phyloP scores from a whole-genome alignment of 2,797 vertebrate genomes.

The Acipenser ruthenus region DNA sequence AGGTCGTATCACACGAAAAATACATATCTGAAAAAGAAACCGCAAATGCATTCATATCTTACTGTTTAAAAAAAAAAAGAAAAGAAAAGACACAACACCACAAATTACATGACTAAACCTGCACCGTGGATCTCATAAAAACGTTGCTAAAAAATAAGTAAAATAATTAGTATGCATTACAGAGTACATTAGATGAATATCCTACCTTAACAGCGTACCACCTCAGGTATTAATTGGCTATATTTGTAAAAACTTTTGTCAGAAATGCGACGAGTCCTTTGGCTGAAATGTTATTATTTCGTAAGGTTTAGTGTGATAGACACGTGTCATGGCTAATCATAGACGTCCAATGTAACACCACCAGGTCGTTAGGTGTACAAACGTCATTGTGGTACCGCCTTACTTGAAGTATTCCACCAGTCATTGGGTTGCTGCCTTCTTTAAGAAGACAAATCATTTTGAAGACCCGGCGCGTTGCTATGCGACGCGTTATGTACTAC shows the following conservation, averaged over 20 bases:
- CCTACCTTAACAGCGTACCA: conserved; percentile 18
- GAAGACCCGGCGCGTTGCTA: background rate
- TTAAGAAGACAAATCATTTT: too few species aligned
- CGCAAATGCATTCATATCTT: too few species aligned
- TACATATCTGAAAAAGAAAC: too few species aligned
- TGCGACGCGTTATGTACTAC: background rate
- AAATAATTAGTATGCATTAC: too few species aligned
- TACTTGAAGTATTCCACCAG: conserved; percentile 31
- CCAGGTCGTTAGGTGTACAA: conserved; percentile 36
- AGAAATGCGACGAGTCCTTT: conserved; percentile 5
- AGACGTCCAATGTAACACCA: conserved; percentile 27
- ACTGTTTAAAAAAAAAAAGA: too few species aligned
- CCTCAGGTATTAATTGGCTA: conserved; percentile 15
- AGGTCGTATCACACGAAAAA: too few species aligned
- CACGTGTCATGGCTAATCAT: conserved; percentile 40
- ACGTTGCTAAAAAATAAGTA: too few species aligned
- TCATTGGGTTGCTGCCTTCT: conserved; percentile 13
- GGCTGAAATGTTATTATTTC: conserved; percentile 4
- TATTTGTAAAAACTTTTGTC: conserved; percentile 12
- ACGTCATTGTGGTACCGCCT: conserved; percentile 28
- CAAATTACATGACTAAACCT: too few species aligned
- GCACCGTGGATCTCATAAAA: too few species aligned
- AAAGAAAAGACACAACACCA: too few species aligned
- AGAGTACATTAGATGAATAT: background rate
- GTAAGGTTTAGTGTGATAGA: conserved; percentile 6